Base-by-base conservation (phyloP, 2,113 vertebrate species). In the Spea multiplicata region DNA sequence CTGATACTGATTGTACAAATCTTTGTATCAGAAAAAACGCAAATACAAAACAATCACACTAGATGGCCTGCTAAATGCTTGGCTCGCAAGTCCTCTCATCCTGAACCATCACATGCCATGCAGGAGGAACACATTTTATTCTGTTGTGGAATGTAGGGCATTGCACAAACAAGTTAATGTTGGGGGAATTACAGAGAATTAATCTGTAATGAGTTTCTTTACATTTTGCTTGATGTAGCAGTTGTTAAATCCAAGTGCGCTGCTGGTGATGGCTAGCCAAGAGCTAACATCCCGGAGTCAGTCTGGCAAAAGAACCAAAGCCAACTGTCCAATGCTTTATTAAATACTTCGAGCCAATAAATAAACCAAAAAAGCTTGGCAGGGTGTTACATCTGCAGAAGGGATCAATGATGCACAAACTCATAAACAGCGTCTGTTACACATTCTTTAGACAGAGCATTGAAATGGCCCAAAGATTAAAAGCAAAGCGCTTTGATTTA, bases 311-410 rank as follows among this genome's bases (percentile, higher is more conserved):
- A 6, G 61, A 64, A 30, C 17, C 30, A 5, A 17, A 64, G 17
- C 61, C n/a, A 64, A 64, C 16, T 64, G 61, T 64, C 61, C 17
- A 16, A 14, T 16, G 61, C 61, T 13, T 30, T 16, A 64, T 6
- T 64, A 30, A 64, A 30, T 16, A 64, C n/a, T 17, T 6, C 5
- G 61, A 30, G 8, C n/a, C 61, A 17, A 2, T 64, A 30, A 64
- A 64, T 16, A 64, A 64, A 64, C 61, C 61, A 17, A 64, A 64
- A 53, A 59, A 13, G 55, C 55, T 59, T 13, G 55, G 55, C 55
- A 12, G 9, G 10, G 4, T 59, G n/a, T 8, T 6, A 64, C 61
- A 64, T 64, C 17, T 64, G n/a, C 61, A 64, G 5, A 64, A 64
- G 61, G 17, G 61, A 30, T 16, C 61, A 30, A 13, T 64, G 30